Evolutionary conservation across 2,113 vertebrate genomes (phyloP).

Genomic region (Pterocles burchelli): DNA sequence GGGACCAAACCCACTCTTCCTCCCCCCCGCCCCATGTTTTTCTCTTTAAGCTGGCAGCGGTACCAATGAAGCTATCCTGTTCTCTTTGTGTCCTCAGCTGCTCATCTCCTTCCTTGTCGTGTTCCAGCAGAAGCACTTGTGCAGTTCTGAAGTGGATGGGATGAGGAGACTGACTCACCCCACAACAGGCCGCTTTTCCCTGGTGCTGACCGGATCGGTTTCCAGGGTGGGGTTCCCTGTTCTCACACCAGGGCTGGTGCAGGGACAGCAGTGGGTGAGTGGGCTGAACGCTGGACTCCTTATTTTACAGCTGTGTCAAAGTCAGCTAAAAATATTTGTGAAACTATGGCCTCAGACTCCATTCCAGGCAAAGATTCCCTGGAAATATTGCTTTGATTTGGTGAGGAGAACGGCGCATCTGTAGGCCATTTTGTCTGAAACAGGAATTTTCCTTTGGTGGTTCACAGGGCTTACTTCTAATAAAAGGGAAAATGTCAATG

Average conservation of each 20-base stretch:
- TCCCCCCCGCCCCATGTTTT: neutral
- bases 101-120: neutral
- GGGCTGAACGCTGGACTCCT: neutral
- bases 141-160: neutral
- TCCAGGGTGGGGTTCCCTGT: neutral
- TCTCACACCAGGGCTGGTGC: fast-evolving
- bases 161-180: neutral
- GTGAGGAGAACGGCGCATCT: neutral
- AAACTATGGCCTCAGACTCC: neutral
- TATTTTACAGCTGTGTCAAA: neutral
- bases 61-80: neutral
- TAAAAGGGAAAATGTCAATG: neutral
- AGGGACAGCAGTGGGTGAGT: neutral
- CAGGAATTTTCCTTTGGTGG: neutral
- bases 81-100: neutral
- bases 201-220: fast-evolving
- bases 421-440: neutral
- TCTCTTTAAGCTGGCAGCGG: neutral
- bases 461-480: neutral
- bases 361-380: neutral
- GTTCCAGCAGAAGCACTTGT: neutral
- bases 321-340: neutral
- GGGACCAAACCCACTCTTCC: neutral
- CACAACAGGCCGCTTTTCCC: neutral
- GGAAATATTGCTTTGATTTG: neutral